Evolutionary conservation across 2,888 invertebrate genomes (phyloP).

Genomic region (Lasioglossum lativentre): DNA sequence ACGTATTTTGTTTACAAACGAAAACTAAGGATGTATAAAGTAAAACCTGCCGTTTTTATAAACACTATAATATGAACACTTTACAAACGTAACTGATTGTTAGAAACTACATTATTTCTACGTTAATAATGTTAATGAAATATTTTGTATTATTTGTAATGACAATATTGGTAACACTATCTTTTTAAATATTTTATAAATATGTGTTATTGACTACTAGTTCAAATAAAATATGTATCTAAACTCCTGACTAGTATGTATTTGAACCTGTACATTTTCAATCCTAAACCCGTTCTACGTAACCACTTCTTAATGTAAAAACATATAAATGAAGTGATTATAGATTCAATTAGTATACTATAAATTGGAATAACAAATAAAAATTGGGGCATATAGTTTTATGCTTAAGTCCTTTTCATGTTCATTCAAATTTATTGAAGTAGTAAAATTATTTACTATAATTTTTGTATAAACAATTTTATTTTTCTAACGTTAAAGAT

Average conservation of each 20-base stretch:
- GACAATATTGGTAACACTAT: neutral
- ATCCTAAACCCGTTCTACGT: neutral
- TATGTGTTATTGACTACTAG: neutral
- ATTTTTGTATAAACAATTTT: constrained; percentile 47
- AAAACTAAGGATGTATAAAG: constrained; percentile 4
- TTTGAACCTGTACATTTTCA: constrained; percentile 1
- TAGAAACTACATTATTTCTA: neutral
- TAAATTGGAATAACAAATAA: constrained; percentile 22
- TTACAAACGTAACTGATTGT: neutral
- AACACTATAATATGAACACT: neutral
- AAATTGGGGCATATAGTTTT: constrained; percentile 27
- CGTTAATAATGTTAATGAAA: constrained; percentile 11
- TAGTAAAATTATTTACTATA: constrained; percentile 32
- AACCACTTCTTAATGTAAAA: neutral
- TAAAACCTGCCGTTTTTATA: neutral
- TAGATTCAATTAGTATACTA: neutral
- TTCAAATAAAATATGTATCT: constrained; percentile 11
- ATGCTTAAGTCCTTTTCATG: neutral
- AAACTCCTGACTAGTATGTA: neutral
- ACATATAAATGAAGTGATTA: neutral
- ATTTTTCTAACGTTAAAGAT: constrained; percentile 39
- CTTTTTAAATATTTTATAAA: constrained; percentile 4
- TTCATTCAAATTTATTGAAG: constrained; percentile 25
- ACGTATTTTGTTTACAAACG: neutral
- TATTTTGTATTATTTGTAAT: neutral